Evolutionary conservation across 2,888 invertebrate species (phyloP).

Genomic region (Sepioteuthis lessoniana): DNA sequence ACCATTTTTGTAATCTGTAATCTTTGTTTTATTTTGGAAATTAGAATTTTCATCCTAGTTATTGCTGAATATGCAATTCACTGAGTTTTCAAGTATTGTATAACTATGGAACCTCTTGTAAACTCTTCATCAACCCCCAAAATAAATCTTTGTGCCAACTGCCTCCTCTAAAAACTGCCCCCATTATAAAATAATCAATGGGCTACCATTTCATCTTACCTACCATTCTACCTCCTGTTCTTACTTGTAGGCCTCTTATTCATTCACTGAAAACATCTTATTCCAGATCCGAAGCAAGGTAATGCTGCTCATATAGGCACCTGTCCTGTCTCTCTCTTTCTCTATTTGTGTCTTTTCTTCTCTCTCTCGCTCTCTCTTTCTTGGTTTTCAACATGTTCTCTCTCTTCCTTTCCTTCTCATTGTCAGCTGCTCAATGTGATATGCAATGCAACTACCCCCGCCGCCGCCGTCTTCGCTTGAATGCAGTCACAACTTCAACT

Average conservation of each 20-base stretch:
- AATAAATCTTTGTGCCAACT: background rate
- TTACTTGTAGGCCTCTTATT: background rate
- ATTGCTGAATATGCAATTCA: too few species aligned
- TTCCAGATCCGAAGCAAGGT: background rate
- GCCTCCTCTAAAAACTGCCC: background rate
- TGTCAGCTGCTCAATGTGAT: conserved; percentile 1
- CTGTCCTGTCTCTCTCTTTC: background rate
- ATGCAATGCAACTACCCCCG: background rate
- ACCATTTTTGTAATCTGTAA: too few species aligned
- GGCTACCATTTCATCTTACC: background rate
- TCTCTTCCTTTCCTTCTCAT: background rate
- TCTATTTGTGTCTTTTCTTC: too few species aligned
- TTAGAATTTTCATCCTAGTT: too few species aligned
- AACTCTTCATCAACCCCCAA: background rate
- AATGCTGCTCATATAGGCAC: background rate
- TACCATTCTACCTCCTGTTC: background rate
- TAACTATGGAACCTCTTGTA: too few species aligned
- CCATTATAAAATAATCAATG: background rate
- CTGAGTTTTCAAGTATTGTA: too few species aligned
- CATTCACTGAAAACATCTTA: background rate
- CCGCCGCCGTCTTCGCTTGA: background rate
- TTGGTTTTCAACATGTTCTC: background rate
- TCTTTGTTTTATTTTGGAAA: too few species aligned
- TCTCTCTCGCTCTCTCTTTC: background rate
- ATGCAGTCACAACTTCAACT: background rate